Evolutionary conservation across 2,113 vertebrate genomes (phyloP).

Genomic region (Montifringilla adamsi): DNA sequence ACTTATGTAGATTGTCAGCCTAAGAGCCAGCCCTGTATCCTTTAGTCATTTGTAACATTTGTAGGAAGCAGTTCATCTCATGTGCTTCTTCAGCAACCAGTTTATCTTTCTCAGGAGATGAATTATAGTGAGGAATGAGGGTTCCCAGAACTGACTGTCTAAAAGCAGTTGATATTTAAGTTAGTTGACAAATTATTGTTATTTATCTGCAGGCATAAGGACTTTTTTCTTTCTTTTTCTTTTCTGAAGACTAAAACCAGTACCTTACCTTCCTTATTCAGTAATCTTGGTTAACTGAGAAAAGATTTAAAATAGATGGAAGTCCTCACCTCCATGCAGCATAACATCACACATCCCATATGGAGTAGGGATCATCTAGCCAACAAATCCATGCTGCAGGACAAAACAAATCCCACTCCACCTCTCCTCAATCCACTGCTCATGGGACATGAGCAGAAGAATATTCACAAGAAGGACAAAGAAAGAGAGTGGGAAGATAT

Average conservation of each 20-base stretch:
- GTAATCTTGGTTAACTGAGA: background rate
- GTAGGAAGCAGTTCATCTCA: background rate
- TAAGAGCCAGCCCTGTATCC: background rate
- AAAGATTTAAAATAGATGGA: background rate
- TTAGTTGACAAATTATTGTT: background rate
- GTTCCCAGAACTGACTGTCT: background rate
- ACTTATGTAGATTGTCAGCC: background rate
- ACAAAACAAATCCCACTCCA: background rate
- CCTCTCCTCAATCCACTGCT: accelerated
- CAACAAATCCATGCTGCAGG: background rate
- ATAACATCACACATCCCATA: background rate
- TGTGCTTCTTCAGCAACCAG: background rate
- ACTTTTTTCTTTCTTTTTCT: background rate
- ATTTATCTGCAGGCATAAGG: background rate
- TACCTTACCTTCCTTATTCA: background rate
- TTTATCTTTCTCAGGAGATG: background rate
- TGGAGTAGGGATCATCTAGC: too few relatives aligned
- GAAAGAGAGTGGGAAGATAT: background rate
- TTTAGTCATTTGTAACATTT: background rate
- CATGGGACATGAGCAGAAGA: background rate
- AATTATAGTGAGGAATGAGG: background rate
- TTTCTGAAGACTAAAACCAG: background rate
- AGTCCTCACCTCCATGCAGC: background rate
- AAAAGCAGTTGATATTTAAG: background rate
- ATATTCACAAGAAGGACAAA: background rate